Evolutionary conservation across 2,113 vertebrate species (phyloP), one percentile per base, ranked within the genome.

Genomic region (Oreotrochilus melanogaster): DNA sequence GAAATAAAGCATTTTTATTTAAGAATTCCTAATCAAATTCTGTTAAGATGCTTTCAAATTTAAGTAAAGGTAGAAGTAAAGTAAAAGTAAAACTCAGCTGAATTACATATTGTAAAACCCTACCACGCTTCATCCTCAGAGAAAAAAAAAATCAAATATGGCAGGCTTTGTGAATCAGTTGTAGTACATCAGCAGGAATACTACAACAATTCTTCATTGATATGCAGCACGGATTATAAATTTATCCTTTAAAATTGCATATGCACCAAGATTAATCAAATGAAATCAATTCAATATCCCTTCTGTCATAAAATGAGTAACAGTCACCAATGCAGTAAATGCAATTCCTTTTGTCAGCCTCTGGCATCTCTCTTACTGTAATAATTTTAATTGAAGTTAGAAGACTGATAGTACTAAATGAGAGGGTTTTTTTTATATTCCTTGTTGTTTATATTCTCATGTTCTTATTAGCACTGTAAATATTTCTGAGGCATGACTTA

Each of bases 81-180:
- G 22, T 64, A 92, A 95, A 96, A 89, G 60, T 70, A 90, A 91
- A 93, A 89, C n/a, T 91, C 50, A 48, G 35, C 25, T 89, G 64
- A 96, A 88, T 61, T 92, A 54, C 48, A 70, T 93, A 19, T 54
- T 83, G 57, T 79, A 88, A 95, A 79, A 83, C 11, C 22, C 50
- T 61, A 23, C 21, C 25, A 22, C 48, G 39, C 80, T 66, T 54
- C 28, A 45, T 24, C 88, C 18, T 42, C 37, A 45, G 56, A 39
- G 22, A 54, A 93, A 82, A 27, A 75, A 93, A 87, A 73, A 31
- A 48, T 4, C 12, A 24, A 8, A 18, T 58, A 27, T 53, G 53
- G 43, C 18, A 33, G 51, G 15, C 18, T 67, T 65, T 85, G 60
- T 51, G 39, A 39, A 39, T 39, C 39, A 39, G 39, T 39, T 39